Percentiles rank a stretch among this genome's conserved stretches.
Evolutionary conservation across 2,888 invertebrate genomes (phyloP).

Genomic region (Tipula helvola): DNA sequence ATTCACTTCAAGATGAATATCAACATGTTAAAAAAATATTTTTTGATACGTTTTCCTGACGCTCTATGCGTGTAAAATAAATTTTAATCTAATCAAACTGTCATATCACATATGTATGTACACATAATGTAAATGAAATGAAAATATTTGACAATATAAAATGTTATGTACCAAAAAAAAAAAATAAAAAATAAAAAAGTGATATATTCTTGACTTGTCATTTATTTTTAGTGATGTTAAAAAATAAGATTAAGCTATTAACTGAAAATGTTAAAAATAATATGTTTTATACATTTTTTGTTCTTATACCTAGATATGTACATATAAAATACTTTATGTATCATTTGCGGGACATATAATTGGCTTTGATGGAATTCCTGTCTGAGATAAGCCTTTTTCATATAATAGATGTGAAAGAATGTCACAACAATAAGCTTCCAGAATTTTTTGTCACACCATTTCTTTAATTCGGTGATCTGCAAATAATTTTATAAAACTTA

Average conservation of each 20-base stretch:
- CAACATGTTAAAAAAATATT: not conserved
- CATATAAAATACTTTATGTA: not conserved
- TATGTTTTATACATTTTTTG: not conserved
- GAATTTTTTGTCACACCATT: not conserved
- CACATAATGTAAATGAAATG: not conserved
- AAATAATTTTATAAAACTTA: too few species aligned
- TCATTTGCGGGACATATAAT: not conserved
- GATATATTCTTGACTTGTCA: not conserved
- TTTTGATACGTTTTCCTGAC: not conserved
- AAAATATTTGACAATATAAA: not conserved
- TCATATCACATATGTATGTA: not conserved
- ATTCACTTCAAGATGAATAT: not conserved
- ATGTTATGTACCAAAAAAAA: not conserved
- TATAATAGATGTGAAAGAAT: not conserved
- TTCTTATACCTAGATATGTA: not conserved
- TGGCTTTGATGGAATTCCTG: not conserved
- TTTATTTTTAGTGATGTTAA: not conserved
- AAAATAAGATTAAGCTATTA: not conserved
- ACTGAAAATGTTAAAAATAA: not conserved
- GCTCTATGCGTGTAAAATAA: not conserved
- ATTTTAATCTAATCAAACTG: not conserved
- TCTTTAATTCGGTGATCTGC: not conserved
- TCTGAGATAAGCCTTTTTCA: not conserved
- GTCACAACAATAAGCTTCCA: not conserved
- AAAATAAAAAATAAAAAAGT: not conserved